Conservation (phyloP, 2,888 invertebrate genomes). For the Rotaria magnacalcarata region DNA sequence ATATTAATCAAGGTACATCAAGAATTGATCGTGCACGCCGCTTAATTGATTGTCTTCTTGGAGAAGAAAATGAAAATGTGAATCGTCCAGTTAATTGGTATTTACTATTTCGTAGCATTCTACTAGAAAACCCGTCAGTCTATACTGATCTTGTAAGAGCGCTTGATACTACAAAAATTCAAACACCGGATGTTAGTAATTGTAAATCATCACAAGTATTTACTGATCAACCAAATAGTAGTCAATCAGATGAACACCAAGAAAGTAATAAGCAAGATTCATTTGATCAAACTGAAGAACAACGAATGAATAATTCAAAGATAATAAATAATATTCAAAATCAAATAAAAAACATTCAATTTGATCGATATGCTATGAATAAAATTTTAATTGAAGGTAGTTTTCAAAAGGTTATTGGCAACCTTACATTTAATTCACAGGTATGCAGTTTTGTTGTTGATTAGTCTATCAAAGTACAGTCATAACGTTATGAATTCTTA, state of each 20-base stretch:
- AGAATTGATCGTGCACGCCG: constrained; percentile 11
- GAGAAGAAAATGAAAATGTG: not conserved
- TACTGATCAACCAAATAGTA: not conserved
- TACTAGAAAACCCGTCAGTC: not conserved
- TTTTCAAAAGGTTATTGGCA: not conserved
- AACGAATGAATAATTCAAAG: not conserved
- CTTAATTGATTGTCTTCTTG: constrained; percentile 2
- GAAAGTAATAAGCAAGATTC: not conserved
- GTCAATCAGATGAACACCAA: not conserved
- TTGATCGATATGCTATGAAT: constrained; percentile 18
- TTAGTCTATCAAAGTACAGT: no score
- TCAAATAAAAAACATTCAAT: not conserved
- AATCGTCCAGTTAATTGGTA: not conserved
- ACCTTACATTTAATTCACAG: not conserved
- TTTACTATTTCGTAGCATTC: not conserved
- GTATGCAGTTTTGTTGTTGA: not conserved
- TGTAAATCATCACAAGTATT: not conserved
- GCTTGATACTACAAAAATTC: not conserved
- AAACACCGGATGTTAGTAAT: not conserved
- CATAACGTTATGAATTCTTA: no score
- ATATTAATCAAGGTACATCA: not conserved
- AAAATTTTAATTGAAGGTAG: not conserved
- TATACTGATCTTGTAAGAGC: not conserved
- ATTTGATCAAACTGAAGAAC: not conserved
- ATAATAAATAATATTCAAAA: not conserved